phyloP scores from a whole-genome alignment of 2,113 vertebrate species.

The Chlorodrepanis virens region DNA sequence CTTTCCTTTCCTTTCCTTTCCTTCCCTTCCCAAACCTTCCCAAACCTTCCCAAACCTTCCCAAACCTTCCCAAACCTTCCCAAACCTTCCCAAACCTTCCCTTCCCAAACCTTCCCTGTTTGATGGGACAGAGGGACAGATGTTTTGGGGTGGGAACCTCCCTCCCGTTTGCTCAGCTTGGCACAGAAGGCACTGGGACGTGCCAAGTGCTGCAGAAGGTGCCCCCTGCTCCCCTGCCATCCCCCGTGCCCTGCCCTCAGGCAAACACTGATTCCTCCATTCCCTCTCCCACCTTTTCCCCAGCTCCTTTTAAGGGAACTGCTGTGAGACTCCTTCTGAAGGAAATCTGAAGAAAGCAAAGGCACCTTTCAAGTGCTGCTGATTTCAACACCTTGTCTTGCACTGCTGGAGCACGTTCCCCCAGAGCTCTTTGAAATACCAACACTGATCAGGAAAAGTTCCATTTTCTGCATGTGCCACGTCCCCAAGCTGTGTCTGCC shows the following conservation, averaged over 20 bases:
- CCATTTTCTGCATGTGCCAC: fast-evolving
- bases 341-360: not conserved
- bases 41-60: too few species aligned
- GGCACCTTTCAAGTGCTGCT: not conserved
- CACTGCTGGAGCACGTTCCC: not conserved
- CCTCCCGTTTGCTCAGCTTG: not conserved
- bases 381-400: not conserved
- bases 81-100: too few species aligned
- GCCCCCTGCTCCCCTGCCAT: not conserved
- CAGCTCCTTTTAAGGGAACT: not conserved
- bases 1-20: not conserved
- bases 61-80: too few species aligned
- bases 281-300: not conserved
- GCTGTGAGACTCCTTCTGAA: not conserved
- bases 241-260: not conserved
- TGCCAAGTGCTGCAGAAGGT: fast-evolving
- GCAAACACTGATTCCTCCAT: not conserved
- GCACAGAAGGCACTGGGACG: not conserved
- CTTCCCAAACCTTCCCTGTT: too few species aligned
- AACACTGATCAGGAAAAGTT: not conserved
- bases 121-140: not conserved
- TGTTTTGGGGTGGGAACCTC: not conserved
- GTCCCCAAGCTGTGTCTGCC: not conserved
- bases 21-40: too few species aligned
- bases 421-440: not conserved